A percentile compares a stretch with the other conserved stretches of the same genome.
Conservation (phyloP, 2,888 invertebrate species). For the Drosophila demipolita region DNA sequence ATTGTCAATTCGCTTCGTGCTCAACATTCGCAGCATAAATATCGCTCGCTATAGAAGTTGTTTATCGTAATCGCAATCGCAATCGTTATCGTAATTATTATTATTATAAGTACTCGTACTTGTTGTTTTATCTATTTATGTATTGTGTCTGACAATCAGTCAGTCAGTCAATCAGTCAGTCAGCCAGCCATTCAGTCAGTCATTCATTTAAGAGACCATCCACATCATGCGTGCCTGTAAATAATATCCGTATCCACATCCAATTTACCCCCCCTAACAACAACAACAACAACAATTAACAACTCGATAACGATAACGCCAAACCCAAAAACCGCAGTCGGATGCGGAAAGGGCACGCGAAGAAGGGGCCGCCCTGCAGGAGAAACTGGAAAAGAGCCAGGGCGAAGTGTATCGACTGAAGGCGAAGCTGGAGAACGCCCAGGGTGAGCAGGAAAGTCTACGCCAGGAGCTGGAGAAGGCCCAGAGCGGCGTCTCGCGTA, state of each 20-base stretch:
- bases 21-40: constrained; percentile 47
- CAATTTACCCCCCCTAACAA: constrained; percentile 62
- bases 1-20: constrained; percentile 50
- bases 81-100: constrained; percentile 47
- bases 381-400: constrained; percentile 97
- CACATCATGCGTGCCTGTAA: constrained; percentile 64
- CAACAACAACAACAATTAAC: constrained; percentile 31
- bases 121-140: constrained; percentile 54
- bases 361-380: constrained; percentile 94
- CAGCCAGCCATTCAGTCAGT: constrained; percentile 58
- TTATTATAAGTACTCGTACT: constrained; percentile 55
- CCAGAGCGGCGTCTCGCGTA: constrained; percentile 92
- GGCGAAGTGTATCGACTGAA: constrained; percentile 97
- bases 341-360: constrained; percentile 94
- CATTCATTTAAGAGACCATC: constrained; percentile 68
- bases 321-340: constrained; percentile 83
- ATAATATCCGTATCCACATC: constrained; percentile 79
- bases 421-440: constrained; percentile 97
- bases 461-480: constrained; percentile 96
- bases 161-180: constrained; percentile 32
- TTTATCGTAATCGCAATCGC: constrained; percentile 45
- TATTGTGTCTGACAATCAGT: constrained; percentile 47
- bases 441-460: constrained; percentile 96
- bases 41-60: constrained; percentile 55
- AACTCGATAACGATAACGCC: constrained; percentile 33